Evolutionary conservation across 2,888 invertebrate species (phyloP), one percentile per base, ranked within the genome.

Genomic region (Blera fallax): DNA sequence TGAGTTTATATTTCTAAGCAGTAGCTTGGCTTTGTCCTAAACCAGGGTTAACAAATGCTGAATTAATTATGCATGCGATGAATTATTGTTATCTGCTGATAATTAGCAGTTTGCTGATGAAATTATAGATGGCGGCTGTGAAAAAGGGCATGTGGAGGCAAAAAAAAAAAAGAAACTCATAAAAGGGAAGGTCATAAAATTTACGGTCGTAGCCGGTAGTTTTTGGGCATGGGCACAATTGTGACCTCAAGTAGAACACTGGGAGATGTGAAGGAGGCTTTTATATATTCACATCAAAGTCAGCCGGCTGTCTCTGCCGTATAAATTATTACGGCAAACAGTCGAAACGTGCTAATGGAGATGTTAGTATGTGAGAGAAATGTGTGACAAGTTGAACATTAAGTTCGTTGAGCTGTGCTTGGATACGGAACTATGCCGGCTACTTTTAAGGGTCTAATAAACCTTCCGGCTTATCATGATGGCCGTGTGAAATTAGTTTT

Each of bases 41-140:
- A 62, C 37, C 62, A 73, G 62, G 62, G 52, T 40, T 69, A 79
- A 21, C 67, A 50, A 73, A 52, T 24, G 32, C 40, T 62, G 54
- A 69, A 74, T 79, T 79, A 84, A 84, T 84, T 84, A 84, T 84
- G 79, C 83, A 84, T 84, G 64, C 73, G 48, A 84, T 79, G 79
- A 84, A 64, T 79, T 84, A 84, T 84, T 79, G 73, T 79, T 84
- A 78, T 83, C 62, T 64, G 72, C 56, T 67, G 79, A 84, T 84
- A 84, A 84, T 74, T 79, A 84, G 62, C 64, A 50, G 73, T 64
- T 78, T 69, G 79, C 69, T 79, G 73, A 79, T 74, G 79, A 74
- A 78, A 74, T 64, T 74, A 69, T 62, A 56, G 79, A 67, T 73
- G 11, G 72, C 24, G 10, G 40, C 45, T 52, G 69, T 64, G n/a